A percentile compares a stretch with the other conserved stretches of the same genome.
Conservation (phyloP, 2,888 invertebrate genomes). For the Plagodis dolabraria region DNA sequence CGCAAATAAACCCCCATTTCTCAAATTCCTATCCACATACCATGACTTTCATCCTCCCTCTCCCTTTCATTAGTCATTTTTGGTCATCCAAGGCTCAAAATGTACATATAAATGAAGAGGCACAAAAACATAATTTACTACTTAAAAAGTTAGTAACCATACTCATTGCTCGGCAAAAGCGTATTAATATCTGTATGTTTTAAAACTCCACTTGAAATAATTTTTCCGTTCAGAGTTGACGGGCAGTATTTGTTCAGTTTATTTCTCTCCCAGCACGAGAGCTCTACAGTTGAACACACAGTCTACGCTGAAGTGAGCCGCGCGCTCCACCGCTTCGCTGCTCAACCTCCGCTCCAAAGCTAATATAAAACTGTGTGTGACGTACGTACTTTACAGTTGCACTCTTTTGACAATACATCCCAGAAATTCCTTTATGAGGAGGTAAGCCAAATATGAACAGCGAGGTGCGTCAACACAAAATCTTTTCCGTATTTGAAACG, state of each 20-base stretch:
- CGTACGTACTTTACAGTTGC: constrained; percentile 58
- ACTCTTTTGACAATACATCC: constrained; percentile 54
- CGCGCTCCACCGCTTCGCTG: constrained; percentile 52
- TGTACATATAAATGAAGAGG: too few relatives aligned
- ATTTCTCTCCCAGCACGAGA: constrained; percentile 69
- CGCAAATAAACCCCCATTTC: too few relatives aligned
- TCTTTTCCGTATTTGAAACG: constrained; percentile 7
- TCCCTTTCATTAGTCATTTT: too few relatives aligned
- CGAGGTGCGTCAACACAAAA: not conserved
- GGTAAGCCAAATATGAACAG: constrained; percentile 20
- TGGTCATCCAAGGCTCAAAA: too few relatives aligned
- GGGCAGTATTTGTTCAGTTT: constrained; percentile 75
- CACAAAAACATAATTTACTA: too few relatives aligned
- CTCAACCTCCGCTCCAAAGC: constrained; percentile 57
- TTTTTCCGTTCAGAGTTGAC: constrained; percentile 60
- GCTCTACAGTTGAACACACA: constrained; percentile 72
- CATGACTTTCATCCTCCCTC: too few relatives aligned
- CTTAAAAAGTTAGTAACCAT: too few relatives aligned
- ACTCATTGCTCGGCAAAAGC: not conserved
- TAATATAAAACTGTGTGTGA: constrained; percentile 69
- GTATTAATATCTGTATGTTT: constrained; percentile 31
- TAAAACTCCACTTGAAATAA: constrained; percentile 53
- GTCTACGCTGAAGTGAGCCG: constrained; percentile 66
- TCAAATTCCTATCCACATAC: too few relatives aligned
- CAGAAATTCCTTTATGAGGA: constrained; percentile 40